Percentiles rank a stretch among this genome's conserved stretches.
Evolutionary conservation across 2,888 invertebrate species (phyloP).

Genomic region (Octodonta nipae): DNA sequence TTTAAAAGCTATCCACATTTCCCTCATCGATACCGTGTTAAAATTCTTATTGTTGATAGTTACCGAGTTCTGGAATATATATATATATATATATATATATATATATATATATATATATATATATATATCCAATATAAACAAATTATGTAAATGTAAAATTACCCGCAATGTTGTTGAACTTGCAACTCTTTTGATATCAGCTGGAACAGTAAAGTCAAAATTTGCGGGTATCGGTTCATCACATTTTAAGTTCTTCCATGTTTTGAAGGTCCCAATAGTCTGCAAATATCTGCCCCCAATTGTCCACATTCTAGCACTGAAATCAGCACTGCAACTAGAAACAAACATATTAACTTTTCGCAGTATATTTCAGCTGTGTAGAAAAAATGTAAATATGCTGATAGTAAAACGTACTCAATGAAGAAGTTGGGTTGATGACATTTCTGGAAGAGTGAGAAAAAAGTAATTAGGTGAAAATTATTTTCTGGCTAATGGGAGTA

Average conservation of each 20-base stretch:
- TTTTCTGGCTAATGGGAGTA: too few species aligned
- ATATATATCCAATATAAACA: neutral
- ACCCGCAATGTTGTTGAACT: conserved; percentile 69
- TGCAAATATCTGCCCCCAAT: conserved; percentile 53
- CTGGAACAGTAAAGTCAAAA: conserved; percentile 49
- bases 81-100: conserved; percentile 3
- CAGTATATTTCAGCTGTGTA: neutral
- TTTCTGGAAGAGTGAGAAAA: too few species aligned
- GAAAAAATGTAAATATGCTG: too few species aligned
- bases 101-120: conserved; percentile 1
- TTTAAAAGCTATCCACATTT: neutral
- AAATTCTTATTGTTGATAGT: too few species aligned
- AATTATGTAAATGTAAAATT: conserved; percentile 8
- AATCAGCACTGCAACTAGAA: conserved; percentile 34
- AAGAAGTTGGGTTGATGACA: too few species aligned
- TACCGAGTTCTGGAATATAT: too few species aligned
- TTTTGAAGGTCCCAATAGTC: conserved; percentile 57
- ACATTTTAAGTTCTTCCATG: conserved; percentile 41
- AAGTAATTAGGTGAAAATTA: too few species aligned
- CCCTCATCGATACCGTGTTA: too few species aligned
- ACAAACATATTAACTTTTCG: too few species aligned
- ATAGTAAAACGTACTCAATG: too few species aligned
- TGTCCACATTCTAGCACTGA: conserved; percentile 62
- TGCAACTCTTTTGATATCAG: conserved; percentile 58
- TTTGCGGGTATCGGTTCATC: conserved; percentile 23